Percentiles rank a stretch among this genome's conserved stretches.
These are phyloP conservation scores for Carpatolechia fugitivella DNA, from an alignment of 2,888 invertebrate genomes.

Conservation along the genomic window DNA sequence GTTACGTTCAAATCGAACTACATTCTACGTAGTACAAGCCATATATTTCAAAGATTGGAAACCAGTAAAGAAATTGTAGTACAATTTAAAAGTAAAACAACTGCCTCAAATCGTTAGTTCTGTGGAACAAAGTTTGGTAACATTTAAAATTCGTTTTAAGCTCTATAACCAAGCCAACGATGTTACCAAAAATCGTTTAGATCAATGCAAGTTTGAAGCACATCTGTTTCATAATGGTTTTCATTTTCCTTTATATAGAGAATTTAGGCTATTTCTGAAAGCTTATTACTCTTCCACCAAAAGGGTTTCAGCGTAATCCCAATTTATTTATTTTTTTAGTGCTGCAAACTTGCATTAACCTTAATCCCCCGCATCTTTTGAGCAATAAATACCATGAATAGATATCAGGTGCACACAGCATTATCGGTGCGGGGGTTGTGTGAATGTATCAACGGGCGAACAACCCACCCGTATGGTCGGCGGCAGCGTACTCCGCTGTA, in stretches of 20 bases:
- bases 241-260: too few relatives aligned
- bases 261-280: too few relatives aligned
- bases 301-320: too few relatives aligned
- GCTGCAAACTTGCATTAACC: background rate
- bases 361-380: background rate
- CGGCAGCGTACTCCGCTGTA: constrained; percentile 87
- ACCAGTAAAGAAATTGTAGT: background rate
- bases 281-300: background rate
- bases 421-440: background rate
- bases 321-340: too few relatives aligned
- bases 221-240: too few relatives aligned
- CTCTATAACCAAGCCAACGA: background rate
- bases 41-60: background rate
- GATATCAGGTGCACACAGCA: background rate
- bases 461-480: constrained; percentile 97
- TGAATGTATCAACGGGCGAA: constrained; percentile 71
- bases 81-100: background rate
- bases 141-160: constrained; percentile 21
- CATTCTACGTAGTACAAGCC: background rate
- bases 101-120: constrained; percentile 49
- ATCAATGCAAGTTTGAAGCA: constrained; percentile 1
- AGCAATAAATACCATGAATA: background rate
- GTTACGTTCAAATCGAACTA: background rate
- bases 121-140: constrained; percentile 44
- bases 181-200: constrained; percentile 13